Percentiles rank a stretch among this genome's conserved stretches.
Conservation (phyloP, 2,888 invertebrate species). For the Tenthredo distinguenda region DNA sequence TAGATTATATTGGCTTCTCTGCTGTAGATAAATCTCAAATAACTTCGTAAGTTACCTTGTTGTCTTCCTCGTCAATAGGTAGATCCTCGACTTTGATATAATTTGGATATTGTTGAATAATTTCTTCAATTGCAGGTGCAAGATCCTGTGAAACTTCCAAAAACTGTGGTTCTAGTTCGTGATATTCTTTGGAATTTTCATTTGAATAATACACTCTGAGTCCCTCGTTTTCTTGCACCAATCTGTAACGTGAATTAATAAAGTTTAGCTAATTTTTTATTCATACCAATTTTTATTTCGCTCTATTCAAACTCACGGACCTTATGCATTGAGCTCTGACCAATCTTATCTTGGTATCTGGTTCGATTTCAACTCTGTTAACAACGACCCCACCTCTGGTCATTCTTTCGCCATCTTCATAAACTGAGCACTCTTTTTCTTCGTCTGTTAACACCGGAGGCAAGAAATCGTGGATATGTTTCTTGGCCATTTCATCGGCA, state of each 20-base stretch:
- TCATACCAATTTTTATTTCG: neutral
- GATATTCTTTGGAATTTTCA: slow-evolving; percentile 93
- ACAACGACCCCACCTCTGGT: slow-evolving; percentile 82
- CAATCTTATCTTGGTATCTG: slow-evolving; percentile 83
- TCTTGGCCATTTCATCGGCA: slow-evolving; percentile 92
- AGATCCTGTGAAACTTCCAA: slow-evolving; percentile 86
- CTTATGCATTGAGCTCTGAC: slow-evolving; percentile 75
- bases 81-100: slow-evolving; percentile 87
- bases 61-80: slow-evolving; percentile 83
- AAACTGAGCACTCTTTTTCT: slow-evolving; percentile 86
- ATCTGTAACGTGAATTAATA: slow-evolving; percentile 71
- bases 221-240: slow-evolving; percentile 83
- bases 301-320: slow-evolving; percentile 59
- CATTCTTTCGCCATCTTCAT: slow-evolving; percentile 87
- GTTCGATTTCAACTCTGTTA: slow-evolving; percentile 84
- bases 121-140: slow-evolving; percentile 85
- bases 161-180: slow-evolving; percentile 88
- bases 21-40: neutral
- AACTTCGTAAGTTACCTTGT: slow-evolving; percentile 80
- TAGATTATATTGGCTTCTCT: neutral
- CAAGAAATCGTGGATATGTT: slow-evolving; percentile 91
- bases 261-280: neutral
- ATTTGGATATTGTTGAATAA: slow-evolving; percentile 88
- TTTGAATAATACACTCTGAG: slow-evolving; percentile 88
- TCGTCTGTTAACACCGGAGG: slow-evolving; percentile 88